Conservation (phyloP, 2,797 vertebrate species). For the Pampus argenteus region DNA sequence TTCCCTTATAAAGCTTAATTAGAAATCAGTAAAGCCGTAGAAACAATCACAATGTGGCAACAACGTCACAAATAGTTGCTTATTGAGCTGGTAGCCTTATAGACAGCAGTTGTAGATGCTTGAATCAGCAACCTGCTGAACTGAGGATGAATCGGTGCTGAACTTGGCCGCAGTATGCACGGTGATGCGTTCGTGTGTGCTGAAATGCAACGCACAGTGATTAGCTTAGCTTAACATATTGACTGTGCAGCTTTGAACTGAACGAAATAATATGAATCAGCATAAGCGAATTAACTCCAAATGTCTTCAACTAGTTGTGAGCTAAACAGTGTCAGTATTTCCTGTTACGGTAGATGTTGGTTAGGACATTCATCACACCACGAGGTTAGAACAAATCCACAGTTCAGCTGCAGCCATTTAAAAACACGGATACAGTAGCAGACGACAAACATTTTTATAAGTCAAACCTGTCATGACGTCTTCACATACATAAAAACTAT, state of each 20-base stretch:
- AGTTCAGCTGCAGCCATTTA: constrained; percentile 38
- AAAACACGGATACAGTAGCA: background rate
- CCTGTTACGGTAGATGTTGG: background rate
- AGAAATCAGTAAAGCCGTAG: background rate
- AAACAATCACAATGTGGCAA: background rate
- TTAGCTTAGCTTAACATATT: too few species aligned
- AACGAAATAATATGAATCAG: too few species aligned
- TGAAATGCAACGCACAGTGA: too few species aligned
- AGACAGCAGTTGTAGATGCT: too few species aligned
- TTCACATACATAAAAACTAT: too few species aligned
- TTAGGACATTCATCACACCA: constrained; percentile 45
- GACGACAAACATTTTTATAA: background rate
- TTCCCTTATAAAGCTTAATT: background rate
- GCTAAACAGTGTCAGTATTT: background rate
- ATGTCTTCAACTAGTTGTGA: too few species aligned
- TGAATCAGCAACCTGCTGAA: too few species aligned
- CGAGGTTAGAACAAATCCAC: constrained; percentile 29
- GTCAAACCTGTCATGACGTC: background rate
- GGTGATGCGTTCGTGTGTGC: too few species aligned
- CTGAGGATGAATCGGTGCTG: too few species aligned
- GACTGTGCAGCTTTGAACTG: too few species aligned
- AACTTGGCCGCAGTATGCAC: too few species aligned
- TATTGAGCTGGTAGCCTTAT: background rate
- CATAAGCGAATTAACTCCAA: too few species aligned
- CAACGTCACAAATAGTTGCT: background rate